Evolutionary conservation across 2,888 invertebrate genomes (phyloP), one percentile per base, ranked within the genome.

Genomic region (Pristionchus arcanus): DNA sequence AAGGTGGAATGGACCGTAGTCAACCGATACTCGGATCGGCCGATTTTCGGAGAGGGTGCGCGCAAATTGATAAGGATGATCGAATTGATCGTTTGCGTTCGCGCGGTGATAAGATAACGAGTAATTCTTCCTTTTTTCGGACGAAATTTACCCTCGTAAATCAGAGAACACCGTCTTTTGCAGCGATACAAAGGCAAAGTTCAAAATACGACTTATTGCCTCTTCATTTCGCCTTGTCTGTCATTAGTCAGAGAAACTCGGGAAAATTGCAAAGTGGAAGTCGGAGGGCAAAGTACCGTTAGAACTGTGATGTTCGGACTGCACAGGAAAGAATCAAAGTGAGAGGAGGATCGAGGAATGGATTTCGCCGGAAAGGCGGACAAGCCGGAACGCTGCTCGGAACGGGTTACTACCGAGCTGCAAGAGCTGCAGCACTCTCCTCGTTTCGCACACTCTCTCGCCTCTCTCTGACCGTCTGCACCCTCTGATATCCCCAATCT

Each of bases 1-100:
- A 31, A 31, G 16, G 71, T 49, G 31, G 71, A 71, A 71, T 71
- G 71, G 71, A 71, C 16, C 31, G 71, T 15, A 2, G 34, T 71
- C 31, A 34, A 71, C 16, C 31, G 71, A 71, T 71, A 16, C 71
- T 4, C 2, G 28, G 11, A 66, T 71, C 71, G 34, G 16, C 71
- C 71, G 34, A 34, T 71, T 71, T 71, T 34, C 71, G 34, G 34
- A 71, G 71, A 71, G 71, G 31, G 71, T 11, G 66, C 71, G 71
- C 71, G 71, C 34, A 34, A 71, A 71, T 34, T 71, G 71, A 71
- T 71, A 71, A 71, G 34, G 71, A 71, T 49, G 42, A 49, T 49
- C 42, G 42, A 49, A 34, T 31, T 71, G 71, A 71, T 71, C 71
- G 71, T 13, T 42, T 42, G 42, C 28, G 71, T 71, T 31, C 34